Conservation (phyloP, 2,888 invertebrate genomes). For the Camponotus fellah region DNA sequence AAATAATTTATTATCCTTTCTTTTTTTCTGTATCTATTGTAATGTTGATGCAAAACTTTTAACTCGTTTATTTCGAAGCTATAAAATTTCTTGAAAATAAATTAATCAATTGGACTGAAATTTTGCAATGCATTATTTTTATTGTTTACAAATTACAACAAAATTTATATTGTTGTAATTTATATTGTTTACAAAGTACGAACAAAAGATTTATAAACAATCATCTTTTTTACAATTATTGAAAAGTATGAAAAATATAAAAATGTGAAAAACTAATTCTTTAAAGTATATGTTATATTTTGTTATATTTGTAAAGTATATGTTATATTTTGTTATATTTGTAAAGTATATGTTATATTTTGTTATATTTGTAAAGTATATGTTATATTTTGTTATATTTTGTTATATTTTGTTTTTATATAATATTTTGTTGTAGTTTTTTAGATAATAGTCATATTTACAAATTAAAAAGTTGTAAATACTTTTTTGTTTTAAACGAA, state of each 20-base stretch:
- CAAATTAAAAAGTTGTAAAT: too few relatives aligned
- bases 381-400: too few relatives aligned
- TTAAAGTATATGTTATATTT: neutral
- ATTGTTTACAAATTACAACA: too few relatives aligned
- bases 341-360: too few relatives aligned
- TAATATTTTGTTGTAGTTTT: neutral
- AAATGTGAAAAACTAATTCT: neutral
- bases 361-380: neutral
- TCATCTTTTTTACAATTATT: neutral
- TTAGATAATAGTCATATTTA: neutral
- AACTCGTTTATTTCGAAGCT: too few relatives aligned
- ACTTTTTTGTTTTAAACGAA: too few relatives aligned
- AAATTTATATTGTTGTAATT: too few relatives aligned
- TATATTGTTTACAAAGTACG: neutral
- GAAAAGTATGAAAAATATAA: neutral
- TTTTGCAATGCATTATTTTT: neutral
- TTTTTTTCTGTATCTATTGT: neutral
- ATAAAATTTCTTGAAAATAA: neutral
- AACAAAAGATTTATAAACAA: neutral
- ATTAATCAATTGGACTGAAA: neutral
- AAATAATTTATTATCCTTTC: neutral
- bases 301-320: too few relatives aligned
- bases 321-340: neutral
- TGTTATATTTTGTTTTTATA: neutral
- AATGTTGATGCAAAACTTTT: too few relatives aligned